A percentile compares a stretch with the other conserved stretches of the same genome.
These are phyloP conservation scores for Theodoxus fluviatilis DNA, from an alignment of 2,888 invertebrate genomes.

Conservation along the genomic window DNA sequence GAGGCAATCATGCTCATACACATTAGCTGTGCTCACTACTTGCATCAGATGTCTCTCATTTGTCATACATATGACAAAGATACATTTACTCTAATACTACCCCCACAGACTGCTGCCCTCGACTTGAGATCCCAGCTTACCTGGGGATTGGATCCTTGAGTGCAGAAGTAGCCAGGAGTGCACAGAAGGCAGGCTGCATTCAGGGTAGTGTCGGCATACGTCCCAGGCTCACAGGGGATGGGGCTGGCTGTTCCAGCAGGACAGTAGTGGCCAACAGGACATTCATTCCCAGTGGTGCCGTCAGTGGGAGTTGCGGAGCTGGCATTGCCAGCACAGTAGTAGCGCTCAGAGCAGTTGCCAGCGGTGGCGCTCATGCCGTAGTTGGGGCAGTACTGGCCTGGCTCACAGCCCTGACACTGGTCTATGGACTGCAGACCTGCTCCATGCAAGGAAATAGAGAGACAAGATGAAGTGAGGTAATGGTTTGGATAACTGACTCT, in stretches of 20 bases:
- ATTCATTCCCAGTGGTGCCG: slow-evolving; percentile 47
- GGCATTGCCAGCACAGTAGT: slow-evolving; percentile 49
- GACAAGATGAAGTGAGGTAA: too few relatives aligned
- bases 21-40: too few relatives aligned
- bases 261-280: slow-evolving; percentile 53
- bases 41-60: too few relatives aligned
- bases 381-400: slow-evolving; percentile 54
- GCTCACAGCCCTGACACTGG: slow-evolving; percentile 55
- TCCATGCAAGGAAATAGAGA: too few relatives aligned
- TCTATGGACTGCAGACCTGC: slow-evolving; percentile 43
- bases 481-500: background rate
- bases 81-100: too few relatives aligned
- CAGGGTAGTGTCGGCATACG: slow-evolving; percentile 45
- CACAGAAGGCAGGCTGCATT: slow-evolving; percentile 48
- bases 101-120: too few relatives aligned
- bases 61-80: too few relatives aligned
- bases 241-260: slow-evolving; percentile 50
- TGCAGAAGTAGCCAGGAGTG: slow-evolving; percentile 56
- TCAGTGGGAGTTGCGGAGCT: slow-evolving; percentile 43
- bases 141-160: slow-evolving; percentile 45
- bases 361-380: slow-evolving; percentile 46
- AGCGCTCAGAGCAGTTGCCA: slow-evolving; percentile 52
- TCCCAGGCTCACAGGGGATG: slow-evolving; percentile 51
- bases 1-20: too few relatives aligned
- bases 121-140: too few relatives aligned